A percentile compares a stretch with the other conserved stretches of the same genome.
Conservation (phyloP, 64 coral and sea anemone species). For the Acropora tenuis region DNA sequence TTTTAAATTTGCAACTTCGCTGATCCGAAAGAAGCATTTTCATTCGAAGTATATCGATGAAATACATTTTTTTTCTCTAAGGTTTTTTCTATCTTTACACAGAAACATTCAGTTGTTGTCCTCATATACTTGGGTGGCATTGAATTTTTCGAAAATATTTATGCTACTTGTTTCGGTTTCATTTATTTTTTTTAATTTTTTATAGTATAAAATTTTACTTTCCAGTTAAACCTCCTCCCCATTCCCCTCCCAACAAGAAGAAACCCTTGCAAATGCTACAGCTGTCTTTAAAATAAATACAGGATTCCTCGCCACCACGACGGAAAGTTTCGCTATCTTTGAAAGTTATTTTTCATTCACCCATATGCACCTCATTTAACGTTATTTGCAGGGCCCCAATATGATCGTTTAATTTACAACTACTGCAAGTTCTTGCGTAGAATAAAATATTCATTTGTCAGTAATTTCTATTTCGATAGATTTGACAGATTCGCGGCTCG, state of each 20-base stretch:
- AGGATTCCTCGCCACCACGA: not conserved
- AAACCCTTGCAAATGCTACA: slow-evolving; percentile 29
- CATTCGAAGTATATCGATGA: not conserved
- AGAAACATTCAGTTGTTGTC: no score
- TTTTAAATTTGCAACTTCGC: not conserved
- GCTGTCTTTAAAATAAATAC: slow-evolving; percentile 48
- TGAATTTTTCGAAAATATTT: no score
- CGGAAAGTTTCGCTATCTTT: slow-evolving; percentile 1
- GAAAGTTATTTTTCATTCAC: not conserved
- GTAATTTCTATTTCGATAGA: slow-evolving; percentile 52
- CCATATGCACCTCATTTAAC: no score
- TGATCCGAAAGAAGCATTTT: not conserved
- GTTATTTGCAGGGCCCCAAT: no score
- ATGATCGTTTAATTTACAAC: no score
- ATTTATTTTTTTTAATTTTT: not conserved
- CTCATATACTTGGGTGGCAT: no score
- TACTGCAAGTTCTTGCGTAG: not conserved
- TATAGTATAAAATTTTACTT: not conserved
- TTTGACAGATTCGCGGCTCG: slow-evolving; percentile 37
- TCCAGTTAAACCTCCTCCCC: no score
- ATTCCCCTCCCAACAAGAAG: not conserved
- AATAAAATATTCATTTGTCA: slow-evolving; percentile 55
- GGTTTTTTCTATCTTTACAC: no score
- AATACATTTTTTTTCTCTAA: no score
- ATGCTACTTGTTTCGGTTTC: no score